Conservation (phyloP, 2,113 vertebrate genomes). For the Abramis brama region DNA sequence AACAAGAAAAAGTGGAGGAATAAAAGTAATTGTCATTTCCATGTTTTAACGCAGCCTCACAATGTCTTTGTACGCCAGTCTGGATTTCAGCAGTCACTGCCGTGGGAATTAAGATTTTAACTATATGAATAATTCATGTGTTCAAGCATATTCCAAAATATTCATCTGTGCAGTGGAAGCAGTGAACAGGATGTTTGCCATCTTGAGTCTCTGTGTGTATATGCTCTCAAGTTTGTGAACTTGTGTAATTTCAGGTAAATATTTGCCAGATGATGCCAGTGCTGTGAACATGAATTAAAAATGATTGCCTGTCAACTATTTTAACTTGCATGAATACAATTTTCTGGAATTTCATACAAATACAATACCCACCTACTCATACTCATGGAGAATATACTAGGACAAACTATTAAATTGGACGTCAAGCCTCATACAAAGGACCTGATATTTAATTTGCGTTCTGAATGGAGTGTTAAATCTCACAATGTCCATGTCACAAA, state of each 20-base stretch:
- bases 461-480: constrained; percentile 16
- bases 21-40: neutral
- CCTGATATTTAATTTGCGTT: constrained; percentile 16
- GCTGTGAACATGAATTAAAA: neutral
- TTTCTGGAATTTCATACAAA: constrained; percentile 12
- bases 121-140: constrained; percentile 34
- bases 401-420: constrained; percentile 21
- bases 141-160: constrained; percentile 7
- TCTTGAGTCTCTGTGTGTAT: neutral
- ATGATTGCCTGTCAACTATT: constrained; percentile 14
- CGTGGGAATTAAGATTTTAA: constrained; percentile 8
- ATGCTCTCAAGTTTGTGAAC: neutral
- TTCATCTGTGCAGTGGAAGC: constrained; percentile 5
- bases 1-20: neutral
- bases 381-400: constrained; percentile 1
- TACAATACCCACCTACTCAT: constrained; percentile 2
- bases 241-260: constrained; percentile 22
- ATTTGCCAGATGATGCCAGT: constrained; percentile 11
- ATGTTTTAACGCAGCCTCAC: neutral
- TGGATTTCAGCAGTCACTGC: constrained; percentile 16
- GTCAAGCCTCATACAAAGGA: constrained; percentile 22
- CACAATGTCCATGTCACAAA: constrained; percentile 7
- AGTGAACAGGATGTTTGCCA: neutral
- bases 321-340: neutral
- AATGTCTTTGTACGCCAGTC: neutral